Conservation (phyloP, 2,888 invertebrate species). For the Thymelicus acteon region DNA sequence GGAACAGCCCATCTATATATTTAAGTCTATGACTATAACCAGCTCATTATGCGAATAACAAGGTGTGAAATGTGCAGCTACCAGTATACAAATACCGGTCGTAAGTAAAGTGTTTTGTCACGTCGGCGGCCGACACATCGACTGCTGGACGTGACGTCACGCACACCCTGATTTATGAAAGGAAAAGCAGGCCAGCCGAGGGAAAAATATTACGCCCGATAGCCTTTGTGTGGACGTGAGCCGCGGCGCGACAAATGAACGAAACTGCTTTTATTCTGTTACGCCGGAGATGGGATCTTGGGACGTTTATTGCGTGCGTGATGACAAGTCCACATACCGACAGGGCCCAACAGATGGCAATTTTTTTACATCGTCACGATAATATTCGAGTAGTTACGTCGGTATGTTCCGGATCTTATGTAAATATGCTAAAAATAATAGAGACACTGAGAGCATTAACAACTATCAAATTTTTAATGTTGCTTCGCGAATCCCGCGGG, state of each 20-base stretch:
- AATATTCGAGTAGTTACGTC: not conserved
- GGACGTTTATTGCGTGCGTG: conserved; percentile 53
- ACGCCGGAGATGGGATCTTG: conserved; percentile 57
- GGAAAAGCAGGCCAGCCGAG: conserved; percentile 59
- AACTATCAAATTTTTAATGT: no score
- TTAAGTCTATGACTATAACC: no score
- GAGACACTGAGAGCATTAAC: no score
- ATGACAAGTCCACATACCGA: conserved; percentile 15
- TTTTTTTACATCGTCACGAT: conserved; percentile 5
- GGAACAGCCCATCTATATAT: no score
- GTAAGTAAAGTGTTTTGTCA: conserved; percentile 66
- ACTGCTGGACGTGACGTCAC: conserved; percentile 72
- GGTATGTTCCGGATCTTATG: not conserved
- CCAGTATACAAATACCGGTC: conserved; percentile 38
- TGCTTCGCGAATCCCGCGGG: no score
- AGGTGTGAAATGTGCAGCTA: conserved; percentile 9
- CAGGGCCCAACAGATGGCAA: not conserved
- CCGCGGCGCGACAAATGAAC: conserved; percentile 60
- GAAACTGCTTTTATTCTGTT: conserved; percentile 70
- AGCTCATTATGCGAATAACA: conserved; percentile 2
- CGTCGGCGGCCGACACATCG: conserved; percentile 68
- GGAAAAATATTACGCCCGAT: conserved; percentile 71
- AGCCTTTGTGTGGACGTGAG: conserved; percentile 68
- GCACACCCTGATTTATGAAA: conserved; percentile 75
- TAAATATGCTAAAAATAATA: no score